Evolutionary conservation across 2,797 vertebrate genomes (phyloP), one percentile per base, ranked within the genome.

Genomic region (Myotis vivesi): DNA sequence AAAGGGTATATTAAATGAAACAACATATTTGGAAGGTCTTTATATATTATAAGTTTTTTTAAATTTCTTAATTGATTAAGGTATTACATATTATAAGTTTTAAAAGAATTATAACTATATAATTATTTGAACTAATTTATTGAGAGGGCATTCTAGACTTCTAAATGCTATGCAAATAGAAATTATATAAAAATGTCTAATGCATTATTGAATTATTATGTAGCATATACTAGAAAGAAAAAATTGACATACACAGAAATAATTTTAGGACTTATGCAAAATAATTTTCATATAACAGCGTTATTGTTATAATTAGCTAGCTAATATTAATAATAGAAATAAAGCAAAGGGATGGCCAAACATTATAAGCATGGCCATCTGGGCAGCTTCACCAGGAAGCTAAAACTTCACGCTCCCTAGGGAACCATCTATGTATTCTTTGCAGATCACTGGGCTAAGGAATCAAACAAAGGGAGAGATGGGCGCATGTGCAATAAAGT

Each of bases 1-100:
- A n/a, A 86, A 89, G 23, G 4, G 76, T 64, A 13, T 33, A 66
- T n/a, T 15, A 86, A 84, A 92, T 89, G 46, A 89, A 82, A 92
- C 28, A 53, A 55, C 46, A 19, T 41, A 28, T 51, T 25, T 30
- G 1, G 53, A 77, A 82, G 36, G 36, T 7, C 38, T 44, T 62
- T 33, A 23, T 53, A 44, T 44, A 44, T 44, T 44, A 44, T 44
- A 11, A 44, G 9, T 44, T 44, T 44, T 44, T 44, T 44, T 44
- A 2, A 44, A 44, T 44, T 44, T 44, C 44, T 44, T 44, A 44
- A 44, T 44, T 44, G 44, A 44, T 44, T 44, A 44, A 44, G 44
- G 44, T 11, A 44, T 44, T 44, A 44, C 10, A 76, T 46, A 89
- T 55, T 72, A 6, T 62, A 59, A 87, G 51, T 85, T 23, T 81